These are phyloP conservation scores for Pseudomyrmex concolor DNA, from an alignment of 1,140 invertebrate species.

Conservation along the genomic window DNA sequence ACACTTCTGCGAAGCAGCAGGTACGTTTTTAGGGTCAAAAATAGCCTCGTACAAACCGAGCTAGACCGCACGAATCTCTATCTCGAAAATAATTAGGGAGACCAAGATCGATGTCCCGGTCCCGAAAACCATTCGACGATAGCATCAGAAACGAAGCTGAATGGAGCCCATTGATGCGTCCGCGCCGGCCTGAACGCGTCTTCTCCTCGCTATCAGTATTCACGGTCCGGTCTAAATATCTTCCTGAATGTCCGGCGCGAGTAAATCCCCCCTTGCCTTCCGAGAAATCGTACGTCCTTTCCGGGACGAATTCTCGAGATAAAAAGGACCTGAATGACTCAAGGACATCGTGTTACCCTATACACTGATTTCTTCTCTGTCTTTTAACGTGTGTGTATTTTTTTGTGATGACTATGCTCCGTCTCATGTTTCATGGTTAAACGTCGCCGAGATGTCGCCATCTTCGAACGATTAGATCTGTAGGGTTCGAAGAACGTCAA, in stretches of 20 bases:
- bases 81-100: constrained; percentile 85
- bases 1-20: constrained; percentile 50
- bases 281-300: constrained; percentile 85
- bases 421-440: constrained; percentile 25
- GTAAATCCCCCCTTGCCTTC: constrained; percentile 74
- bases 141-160: constrained; percentile 82
- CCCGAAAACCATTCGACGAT: constrained; percentile 81
- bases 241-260: constrained; percentile 48
- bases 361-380: constrained; percentile 53
- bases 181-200: constrained; percentile 58
- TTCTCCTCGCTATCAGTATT: constrained; percentile 70
- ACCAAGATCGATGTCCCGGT: constrained; percentile 84
- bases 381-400: constrained; percentile 24
- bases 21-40: constrained; percentile 63
- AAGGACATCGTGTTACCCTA: constrained; percentile 76
- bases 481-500: constrained; percentile 28
- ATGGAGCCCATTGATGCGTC: constrained; percentile 84
- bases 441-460: constrained; percentile 63
- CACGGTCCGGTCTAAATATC: constrained; percentile 69
- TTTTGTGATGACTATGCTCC: neutral
- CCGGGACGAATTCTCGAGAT: constrained; percentile 85
- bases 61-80: constrained; percentile 76
- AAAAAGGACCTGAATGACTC: constrained; percentile 85
- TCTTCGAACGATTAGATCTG: constrained; percentile 61
- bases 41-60: constrained; percentile 60